Percentiles rank a stretch among this genome's conserved stretches.
These are phyloP conservation scores for Tiliqua scincoides DNA, from an alignment of 2,113 vertebrate species.

Conservation along the genomic window DNA sequence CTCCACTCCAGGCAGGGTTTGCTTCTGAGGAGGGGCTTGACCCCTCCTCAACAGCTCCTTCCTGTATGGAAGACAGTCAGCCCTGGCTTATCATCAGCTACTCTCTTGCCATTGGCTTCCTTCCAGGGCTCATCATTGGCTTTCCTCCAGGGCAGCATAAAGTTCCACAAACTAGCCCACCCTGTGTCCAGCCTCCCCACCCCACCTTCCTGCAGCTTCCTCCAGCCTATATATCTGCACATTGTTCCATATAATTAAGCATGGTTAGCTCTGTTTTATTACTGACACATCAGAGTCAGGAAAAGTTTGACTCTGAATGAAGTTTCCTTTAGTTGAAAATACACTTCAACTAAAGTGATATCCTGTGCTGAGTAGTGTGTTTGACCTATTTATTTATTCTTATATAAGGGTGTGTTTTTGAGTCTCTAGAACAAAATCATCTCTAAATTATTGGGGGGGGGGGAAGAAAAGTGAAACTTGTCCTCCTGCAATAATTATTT, in stretches of 20 bases:
- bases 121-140: no score
- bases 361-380: conserved; percentile 54
- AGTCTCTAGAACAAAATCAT: conserved; percentile 64
- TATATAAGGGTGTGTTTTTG: conserved; percentile 63
- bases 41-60: no score
- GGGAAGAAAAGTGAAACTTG: conserved; percentile 46
- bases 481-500: conserved; percentile 74
- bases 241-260: conserved; percentile 48
- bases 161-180: no score
- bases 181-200: no score
- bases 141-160: no score
- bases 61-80: no score
- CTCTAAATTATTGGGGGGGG: conserved; percentile 63
- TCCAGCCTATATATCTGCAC: conserved; percentile 19
- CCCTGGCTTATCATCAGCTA: no score
- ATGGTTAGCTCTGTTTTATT: conserved; percentile 45
- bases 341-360: conserved; percentile 56
- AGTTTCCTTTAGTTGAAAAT: conserved; percentile 51
- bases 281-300: conserved; percentile 51
- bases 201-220: no score
- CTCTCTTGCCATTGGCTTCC: no score
- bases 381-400: conserved; percentile 55
- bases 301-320: conserved; percentile 37
- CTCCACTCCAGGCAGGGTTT: no score
- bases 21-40: no score